phyloP scores from a whole-genome alignment of 2,888 invertebrate species.

The Crossocerus cetratus region DNA sequence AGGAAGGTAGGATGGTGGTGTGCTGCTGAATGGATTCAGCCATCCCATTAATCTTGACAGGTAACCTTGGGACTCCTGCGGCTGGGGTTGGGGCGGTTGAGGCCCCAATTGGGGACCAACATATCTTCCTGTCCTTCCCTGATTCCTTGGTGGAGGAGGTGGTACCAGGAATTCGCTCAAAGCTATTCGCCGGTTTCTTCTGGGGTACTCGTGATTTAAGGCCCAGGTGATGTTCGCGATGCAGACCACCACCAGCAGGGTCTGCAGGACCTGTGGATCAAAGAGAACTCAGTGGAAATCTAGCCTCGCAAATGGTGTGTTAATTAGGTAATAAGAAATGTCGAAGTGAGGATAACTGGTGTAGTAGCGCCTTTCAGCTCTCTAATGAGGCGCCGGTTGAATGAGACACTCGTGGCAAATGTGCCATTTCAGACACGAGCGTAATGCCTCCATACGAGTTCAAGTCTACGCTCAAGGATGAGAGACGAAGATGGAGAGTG shows the following conservation, averaged over 20 bases:
- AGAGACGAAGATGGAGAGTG: conserved; percentile 59
- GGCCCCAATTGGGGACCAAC: too few species aligned
- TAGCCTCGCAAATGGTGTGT: conserved; percentile 4
- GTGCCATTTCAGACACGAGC: conserved; percentile 45
- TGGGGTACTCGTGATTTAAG: conserved; percentile 29
- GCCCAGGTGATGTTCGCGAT: conserved; percentile 19
- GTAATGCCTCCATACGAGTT: neutral
- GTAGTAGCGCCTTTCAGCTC: conserved; percentile 30
- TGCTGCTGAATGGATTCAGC: neutral
- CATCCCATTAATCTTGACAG: neutral
- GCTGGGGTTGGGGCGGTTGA: neutral
- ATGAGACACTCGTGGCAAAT: conserved; percentile 39
- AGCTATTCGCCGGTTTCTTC: conserved; percentile 27
- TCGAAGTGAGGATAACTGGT: conserved; percentile 31
- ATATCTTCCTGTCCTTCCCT: conserved; percentile 57
- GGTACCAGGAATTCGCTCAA: conserved; percentile 68
- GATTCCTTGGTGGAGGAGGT: conserved; percentile 32
- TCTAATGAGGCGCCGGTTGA: conserved; percentile 46
- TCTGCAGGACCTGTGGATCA: conserved; percentile 56
- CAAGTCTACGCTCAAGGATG: neutral
- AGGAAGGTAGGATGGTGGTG: conserved; percentile 14
- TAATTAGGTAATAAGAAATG: conserved; percentile 22
- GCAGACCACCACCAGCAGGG: conserved; percentile 58
- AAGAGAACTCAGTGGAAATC: conserved; percentile 16
- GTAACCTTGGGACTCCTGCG: neutral